These are phyloP conservation scores for Diacarnus erythraeanus DNA, from an alignment of 37 sponge, comb jelly and placozoan species.

Conservation along the genomic window DNA sequence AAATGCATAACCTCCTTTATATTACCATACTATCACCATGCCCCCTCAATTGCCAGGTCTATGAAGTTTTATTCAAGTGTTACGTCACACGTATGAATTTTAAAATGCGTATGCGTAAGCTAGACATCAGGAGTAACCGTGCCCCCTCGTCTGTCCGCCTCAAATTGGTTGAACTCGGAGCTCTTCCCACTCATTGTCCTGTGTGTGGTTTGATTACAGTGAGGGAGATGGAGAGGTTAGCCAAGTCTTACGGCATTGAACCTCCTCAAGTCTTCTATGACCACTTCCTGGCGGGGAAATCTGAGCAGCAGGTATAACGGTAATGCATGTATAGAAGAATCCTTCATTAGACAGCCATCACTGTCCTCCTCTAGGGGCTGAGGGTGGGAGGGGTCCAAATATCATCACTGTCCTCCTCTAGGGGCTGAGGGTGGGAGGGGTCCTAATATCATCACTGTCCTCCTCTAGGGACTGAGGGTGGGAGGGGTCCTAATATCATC, in stretches of 20 bases:
- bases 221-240: conserved; percentile 41
- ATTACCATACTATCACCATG: background rate
- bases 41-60: conserved; percentile 18
- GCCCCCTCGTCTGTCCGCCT: conserved; percentile 56
- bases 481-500: no score
- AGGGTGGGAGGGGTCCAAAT: no score
- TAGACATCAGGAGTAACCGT: conserved; percentile 59
- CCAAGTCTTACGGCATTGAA: conserved; percentile 39
- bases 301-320: background rate
- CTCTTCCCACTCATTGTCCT: conserved; percentile 60
- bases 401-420: no score
- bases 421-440: no score
- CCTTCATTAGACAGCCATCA: background rate
- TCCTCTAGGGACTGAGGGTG: no score
- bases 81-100: conserved; percentile 72
- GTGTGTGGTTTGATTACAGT: conserved; percentile 69
- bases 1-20: background rate
- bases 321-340: background rate
- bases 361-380: no score
- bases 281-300: conserved; percentile 11
- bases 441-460: background rate
- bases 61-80: conserved; percentile 46
- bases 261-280: conserved; percentile 52
- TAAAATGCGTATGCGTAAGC: conserved; percentile 76
- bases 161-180: conserved; percentile 52